Evolutionary conservation across 2,888 invertebrate species (phyloP), one percentile per base, ranked within the genome.

Genomic region (Hirtodrosophila confusa): DNA sequence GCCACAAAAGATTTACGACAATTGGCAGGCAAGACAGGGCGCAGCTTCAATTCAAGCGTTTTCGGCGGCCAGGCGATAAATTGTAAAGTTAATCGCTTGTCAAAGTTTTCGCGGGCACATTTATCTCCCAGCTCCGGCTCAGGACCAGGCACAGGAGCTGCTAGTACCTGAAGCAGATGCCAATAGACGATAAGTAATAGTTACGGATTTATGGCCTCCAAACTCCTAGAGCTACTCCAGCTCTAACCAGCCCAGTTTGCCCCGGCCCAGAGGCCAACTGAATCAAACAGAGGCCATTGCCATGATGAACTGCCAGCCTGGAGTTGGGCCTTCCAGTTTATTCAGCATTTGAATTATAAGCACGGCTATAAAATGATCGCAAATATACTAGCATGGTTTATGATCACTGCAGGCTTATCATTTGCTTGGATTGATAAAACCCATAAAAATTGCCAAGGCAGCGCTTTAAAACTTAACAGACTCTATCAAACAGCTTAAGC

Each of bases 21-120:
- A 53, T 83, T 74, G 69, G 58, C 56, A 47, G 55, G 40, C 9
- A 23, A n/a, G 33, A 12, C 39, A 33, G 54, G 31, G 31, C 31
- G 31, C 31, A 31, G 31, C 31, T 44, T 5, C 27, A 27, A 27
- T 27, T 27, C 17, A 6, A 27, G 27, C 1, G 2, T 27, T 27
- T 27, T 27, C 5, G 44, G 47, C 47, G 47, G 58, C 41, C 51
- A 62, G 56, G 75, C 80, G 75, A 87, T 87, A 86, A 88, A 87
- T 87, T 86, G 75, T 80, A 69, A 78, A 86, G 85, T 88, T 87
- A 87, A 87, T 87, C 88, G 86, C 77, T 80, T 84, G 86, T 86
- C 84, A 85, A 85, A 80, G 71, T 75, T 73, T 79, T 78, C 69
- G 74, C 78, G 78, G 77, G 69, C 84, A 74, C 83, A 85, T 85